Percentiles rank a stretch among this genome's conserved stretches.
phyloP scores from a whole-genome alignment of 2,113 vertebrate species.

The Arothron firmamentum region DNA sequence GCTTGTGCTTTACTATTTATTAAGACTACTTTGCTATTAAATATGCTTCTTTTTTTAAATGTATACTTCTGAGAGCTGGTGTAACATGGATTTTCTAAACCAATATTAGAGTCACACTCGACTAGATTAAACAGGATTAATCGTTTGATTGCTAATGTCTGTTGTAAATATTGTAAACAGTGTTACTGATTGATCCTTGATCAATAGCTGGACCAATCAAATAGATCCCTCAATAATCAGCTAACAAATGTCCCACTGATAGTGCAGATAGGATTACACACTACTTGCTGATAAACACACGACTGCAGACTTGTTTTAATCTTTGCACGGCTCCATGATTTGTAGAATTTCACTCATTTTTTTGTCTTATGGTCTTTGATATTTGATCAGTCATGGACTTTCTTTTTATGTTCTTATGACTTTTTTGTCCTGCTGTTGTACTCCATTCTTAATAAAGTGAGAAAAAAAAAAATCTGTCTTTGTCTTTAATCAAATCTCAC shows the following conservation, averaged over 20 bases:
- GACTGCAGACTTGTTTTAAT: slow-evolving; percentile 4
- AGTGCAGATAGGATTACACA: slow-evolving; percentile 35
- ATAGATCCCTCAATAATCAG: slow-evolving; percentile 29
- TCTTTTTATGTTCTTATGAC: slow-evolving; percentile 74
- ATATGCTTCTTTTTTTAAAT: slow-evolving; percentile 30
- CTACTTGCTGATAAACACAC: slow-evolving; percentile 32
- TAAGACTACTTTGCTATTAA: slow-evolving; percentile 63
- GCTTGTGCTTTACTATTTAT: slow-evolving; percentile 71
- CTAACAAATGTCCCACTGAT: slow-evolving; percentile 35
- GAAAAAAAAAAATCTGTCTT: slow-evolving; percentile 32
- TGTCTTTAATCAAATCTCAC: not conserved
- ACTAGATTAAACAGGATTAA: slow-evolving; percentile 46
- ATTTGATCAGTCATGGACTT: slow-evolving; percentile 59
- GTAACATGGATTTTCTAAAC: slow-evolving; percentile 54
- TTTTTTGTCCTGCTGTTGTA: slow-evolving; percentile 76
- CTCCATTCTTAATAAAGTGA: slow-evolving; percentile 79
- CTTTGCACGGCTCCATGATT: slow-evolving; percentile 61
- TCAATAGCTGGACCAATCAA: slow-evolving; percentile 58
- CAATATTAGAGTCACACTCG: slow-evolving; percentile 43
- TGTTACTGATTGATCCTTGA: slow-evolving; percentile 59
- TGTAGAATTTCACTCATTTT: slow-evolving; percentile 53
- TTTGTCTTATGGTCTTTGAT: slow-evolving; percentile 64
- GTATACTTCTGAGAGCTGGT: slow-evolving; percentile 37
- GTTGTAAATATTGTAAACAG: slow-evolving; percentile 68
- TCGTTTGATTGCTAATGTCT: slow-evolving; percentile 56